Evolutionary conservation across 2,888 invertebrate species (phyloP), one percentile per base, ranked within the genome.

Genomic region (Coecobrya sp.): DNA sequence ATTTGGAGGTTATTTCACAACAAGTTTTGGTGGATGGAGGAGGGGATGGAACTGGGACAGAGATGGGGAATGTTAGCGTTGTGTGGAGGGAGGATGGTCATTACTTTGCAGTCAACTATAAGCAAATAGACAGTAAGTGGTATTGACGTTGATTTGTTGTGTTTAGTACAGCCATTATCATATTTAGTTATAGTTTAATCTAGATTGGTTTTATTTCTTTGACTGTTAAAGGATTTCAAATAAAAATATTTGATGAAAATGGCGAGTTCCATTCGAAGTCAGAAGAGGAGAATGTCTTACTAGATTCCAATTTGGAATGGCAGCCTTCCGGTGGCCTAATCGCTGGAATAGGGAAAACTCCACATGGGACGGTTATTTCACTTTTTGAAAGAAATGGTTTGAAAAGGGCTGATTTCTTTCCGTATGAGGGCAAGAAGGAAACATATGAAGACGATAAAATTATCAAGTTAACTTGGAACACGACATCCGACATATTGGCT

Each of bases 331-430:
- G 94, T 42, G 94, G 94, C 5, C 70, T 95, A 13, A 86, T 95
- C 11, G 94, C 93, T 8, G 68, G 70, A 8, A 45, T 86, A 90
- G 93, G 94, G 88, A 81, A 73, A 59, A 82, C 94, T 13, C 92
- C 93, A 0, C 85, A 86, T 65, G 82, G 73, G 13, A 79, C 88
- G 27, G 91, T 92, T n/a, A 86, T 94, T 30, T 92, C 94, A 11
- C 91, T 95, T 16, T 93, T 93, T 86, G 95, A 95, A 68, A 68
- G 93, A 27, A 95, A 95, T 92, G 94, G 95, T 5, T 73, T 95
- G 27, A 94, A 93, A 88, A 70, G 95, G 62, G 92, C 94, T 11
- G 93, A 93, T n/a, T 94, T 95, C 79, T 92, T 87, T 68, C 93
- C 93, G 0, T 89, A 81, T 62, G 92, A 90, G 62, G 93, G 91